phyloP scores from a whole-genome alignment of 1,140 invertebrate species.

The Arctopsyche grandis region DNA sequence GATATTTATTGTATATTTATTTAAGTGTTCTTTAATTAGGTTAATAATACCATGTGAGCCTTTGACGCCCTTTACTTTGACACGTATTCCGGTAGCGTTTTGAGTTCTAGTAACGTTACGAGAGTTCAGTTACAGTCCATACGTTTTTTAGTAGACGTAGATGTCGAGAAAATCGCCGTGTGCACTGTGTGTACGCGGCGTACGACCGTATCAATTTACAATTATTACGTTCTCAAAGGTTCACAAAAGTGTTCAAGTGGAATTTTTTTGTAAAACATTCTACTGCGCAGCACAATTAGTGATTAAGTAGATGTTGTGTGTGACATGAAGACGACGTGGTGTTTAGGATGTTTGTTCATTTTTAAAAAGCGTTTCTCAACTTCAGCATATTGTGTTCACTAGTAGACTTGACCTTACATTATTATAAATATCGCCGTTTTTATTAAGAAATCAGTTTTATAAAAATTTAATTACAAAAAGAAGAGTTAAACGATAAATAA shows the following conservation, averaged over 20 bases:
- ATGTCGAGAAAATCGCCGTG: background rate
- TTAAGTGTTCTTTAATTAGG: conserved; percentile 18
- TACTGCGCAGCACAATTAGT: conserved; percentile 48
- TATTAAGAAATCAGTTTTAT: background rate
- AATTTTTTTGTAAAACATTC: conserved; percentile 39
- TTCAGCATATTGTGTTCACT: conserved; percentile 27
- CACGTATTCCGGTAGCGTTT: background rate
- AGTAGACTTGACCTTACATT: conserved; percentile 4
- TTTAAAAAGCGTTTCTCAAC: conserved; percentile 10
- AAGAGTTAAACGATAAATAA: no score
- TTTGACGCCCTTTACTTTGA: background rate
- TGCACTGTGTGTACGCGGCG: conserved; percentile 10
- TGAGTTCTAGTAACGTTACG: background rate
- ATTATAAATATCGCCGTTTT: conserved; percentile 18
- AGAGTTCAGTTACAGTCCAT: no score
- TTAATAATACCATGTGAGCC: conserved; percentile 28
- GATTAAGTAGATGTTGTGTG: conserved; percentile 45
- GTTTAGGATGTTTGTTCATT: background rate
- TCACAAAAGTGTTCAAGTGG: conserved; percentile 51
- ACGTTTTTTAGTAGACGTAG: no score
- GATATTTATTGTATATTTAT: conserved; percentile 20
- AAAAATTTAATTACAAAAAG: background rate
- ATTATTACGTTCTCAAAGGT: conserved; percentile 40
- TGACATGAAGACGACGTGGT: conserved; percentile 35
- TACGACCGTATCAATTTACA: background rate